A percentile compares a stretch with the other conserved stretches of the same genome.
phyloP scores from a whole-genome alignment of 2,797 vertebrate genomes.

The Myotis planiceps region DNA sequence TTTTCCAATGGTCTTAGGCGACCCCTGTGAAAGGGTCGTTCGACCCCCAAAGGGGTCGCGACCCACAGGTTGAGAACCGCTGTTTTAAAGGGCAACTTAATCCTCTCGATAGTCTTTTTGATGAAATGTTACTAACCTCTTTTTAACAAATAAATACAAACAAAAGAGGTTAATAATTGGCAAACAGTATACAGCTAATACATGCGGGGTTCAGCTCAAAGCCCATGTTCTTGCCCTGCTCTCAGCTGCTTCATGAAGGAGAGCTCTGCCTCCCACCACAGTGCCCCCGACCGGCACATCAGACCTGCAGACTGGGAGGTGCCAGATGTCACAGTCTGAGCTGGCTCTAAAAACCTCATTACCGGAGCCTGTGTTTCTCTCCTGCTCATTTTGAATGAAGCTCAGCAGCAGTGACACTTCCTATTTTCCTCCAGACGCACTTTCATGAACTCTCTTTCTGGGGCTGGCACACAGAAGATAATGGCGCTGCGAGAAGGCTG shows the following conservation, averaged over 20 bases:
- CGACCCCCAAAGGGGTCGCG: no score
- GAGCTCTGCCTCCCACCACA: background rate
- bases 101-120: background rate
- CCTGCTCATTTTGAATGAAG: background rate
- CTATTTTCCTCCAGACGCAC: background rate
- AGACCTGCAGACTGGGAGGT: rapidly evolving
- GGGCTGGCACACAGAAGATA: background rate
- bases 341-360: background rate
- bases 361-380: background rate
- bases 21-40: no score
- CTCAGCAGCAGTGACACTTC: background rate
- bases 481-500: background rate
- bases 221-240: no score
- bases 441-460: background rate
- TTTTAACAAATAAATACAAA: background rate
- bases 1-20: no score
- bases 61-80: no score
- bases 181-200: background rate
- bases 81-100: background rate
- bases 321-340: background rate
- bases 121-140: background rate
- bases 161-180: background rate
- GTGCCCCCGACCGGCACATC: rapidly evolving
- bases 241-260: background rate
- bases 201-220: no score